phyloP scores from a whole-genome alignment of 2,113 vertebrate genomes.

The Podiceps cristatus region DNA sequence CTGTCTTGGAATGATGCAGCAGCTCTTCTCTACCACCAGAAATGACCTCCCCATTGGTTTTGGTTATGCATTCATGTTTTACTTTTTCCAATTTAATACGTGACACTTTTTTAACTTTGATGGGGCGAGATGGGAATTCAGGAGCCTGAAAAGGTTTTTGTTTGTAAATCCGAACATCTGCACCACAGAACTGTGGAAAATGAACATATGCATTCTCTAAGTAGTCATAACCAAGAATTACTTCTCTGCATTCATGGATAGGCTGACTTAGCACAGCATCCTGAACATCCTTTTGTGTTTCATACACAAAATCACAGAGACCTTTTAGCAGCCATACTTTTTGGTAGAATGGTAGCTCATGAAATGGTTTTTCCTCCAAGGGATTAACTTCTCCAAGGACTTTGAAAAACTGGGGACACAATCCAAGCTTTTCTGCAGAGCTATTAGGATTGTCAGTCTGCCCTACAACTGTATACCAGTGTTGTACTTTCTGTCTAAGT shows the following conservation, averaged over 20 bases:
- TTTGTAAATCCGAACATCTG: constrained; percentile 94
- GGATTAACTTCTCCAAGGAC: constrained; percentile 90
- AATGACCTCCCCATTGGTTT: constrained; percentile 72
- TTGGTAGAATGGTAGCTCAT: constrained; percentile 89
- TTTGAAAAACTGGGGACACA: constrained; percentile 91
- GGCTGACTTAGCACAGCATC: constrained; percentile 93
- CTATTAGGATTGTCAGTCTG: constrained; percentile 83
- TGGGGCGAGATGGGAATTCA: constrained; percentile 83
- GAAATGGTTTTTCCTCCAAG: constrained; percentile 90
- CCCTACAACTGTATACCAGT: constrained; percentile 89
- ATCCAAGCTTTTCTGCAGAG: constrained; percentile 89
- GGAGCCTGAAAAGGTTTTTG: constrained; percentile 90
- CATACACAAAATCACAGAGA: constrained; percentile 94
- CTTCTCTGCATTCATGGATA: constrained; percentile 97
- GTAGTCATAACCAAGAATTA: constrained; percentile 95
- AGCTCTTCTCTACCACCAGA: constrained; percentile 30
- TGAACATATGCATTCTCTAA: constrained; percentile 94
- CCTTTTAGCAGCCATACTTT: constrained; percentile 97
- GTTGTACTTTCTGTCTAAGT: constrained; percentile 87
- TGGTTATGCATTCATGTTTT: constrained; percentile 66
- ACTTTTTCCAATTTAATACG: constrained; percentile 74
- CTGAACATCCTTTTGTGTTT: constrained; percentile 96
- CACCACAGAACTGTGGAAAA: constrained; percentile 98
- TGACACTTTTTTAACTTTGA: constrained; percentile 80
- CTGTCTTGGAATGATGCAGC: constrained; percentile 34